Percentiles rank a stretch among this genome's conserved stretches.
phyloP scores from a whole-genome alignment of 2,888 invertebrate species.

The Pemphredon lugubris region DNA sequence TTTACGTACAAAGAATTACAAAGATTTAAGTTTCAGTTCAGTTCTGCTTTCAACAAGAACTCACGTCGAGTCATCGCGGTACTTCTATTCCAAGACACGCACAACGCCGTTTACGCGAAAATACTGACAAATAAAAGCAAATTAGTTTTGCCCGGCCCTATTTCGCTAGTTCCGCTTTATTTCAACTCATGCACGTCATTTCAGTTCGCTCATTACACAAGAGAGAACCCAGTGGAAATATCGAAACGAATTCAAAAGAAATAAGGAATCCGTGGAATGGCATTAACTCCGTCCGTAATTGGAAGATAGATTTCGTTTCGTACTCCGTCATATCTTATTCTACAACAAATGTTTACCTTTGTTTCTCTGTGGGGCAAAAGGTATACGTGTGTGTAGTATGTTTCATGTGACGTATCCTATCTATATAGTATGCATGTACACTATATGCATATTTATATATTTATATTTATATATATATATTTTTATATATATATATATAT shows the following conservation, averaged over 20 bases:
- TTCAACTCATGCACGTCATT: not conserved
- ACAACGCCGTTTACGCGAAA: constrained; percentile 36
- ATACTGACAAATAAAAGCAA: constrained; percentile 60
- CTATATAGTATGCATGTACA: constrained; percentile 63
- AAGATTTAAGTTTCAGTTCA: too few species aligned
- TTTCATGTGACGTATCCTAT: constrained; percentile 53
- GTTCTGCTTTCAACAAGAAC: too few species aligned
- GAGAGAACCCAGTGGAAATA: constrained; percentile 14
- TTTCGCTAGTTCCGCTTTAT: not conserved
- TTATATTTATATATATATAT: constrained; percentile 58
- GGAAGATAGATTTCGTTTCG: constrained; percentile 54
- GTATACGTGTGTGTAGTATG: constrained; percentile 50
- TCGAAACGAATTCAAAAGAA: constrained; percentile 3
- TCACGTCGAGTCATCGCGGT: too few species aligned
- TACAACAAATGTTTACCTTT: constrained; percentile 60
- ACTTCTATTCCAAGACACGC: not conserved
- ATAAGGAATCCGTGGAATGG: constrained; percentile 68
- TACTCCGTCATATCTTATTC: constrained; percentile 48
- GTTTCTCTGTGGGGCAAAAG: constrained; percentile 60
- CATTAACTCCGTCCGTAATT: constrained; percentile 65
- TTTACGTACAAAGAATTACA: too few species aligned
- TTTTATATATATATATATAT: constrained; percentile 49
- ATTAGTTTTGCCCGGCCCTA: constrained; percentile 14
- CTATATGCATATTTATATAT: constrained; percentile 67
- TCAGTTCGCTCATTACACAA: constrained; percentile 11